A percentile compares a stretch with the other conserved stretches of the same genome.
Evolutionary conservation across 1,140 invertebrate species (phyloP).

Genomic region (Musca domestica): DNA sequence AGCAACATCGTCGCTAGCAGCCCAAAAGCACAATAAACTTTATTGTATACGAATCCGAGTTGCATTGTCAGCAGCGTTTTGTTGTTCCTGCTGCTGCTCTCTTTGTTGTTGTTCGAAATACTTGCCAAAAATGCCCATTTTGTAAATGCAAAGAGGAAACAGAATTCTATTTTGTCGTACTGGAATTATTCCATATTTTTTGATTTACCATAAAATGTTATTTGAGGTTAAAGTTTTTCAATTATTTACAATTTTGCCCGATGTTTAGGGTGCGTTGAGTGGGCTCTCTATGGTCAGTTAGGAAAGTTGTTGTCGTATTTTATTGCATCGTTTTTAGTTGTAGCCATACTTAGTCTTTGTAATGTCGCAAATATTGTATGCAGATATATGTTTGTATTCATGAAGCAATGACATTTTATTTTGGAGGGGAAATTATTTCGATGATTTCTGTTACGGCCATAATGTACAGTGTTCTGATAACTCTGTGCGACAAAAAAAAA

Average conservation of each 20-base stretch:
- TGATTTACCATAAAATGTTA: constrained; percentile 22
- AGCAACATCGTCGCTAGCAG: neutral
- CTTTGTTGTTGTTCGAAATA: constrained; percentile 4
- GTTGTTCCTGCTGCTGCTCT: too few species aligned
- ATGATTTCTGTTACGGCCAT: too few species aligned
- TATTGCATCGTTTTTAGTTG: neutral
- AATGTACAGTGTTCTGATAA: too few species aligned
- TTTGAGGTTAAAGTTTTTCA: constrained; percentile 20
- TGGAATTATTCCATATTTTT: constrained; percentile 1
- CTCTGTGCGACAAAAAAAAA: too few species aligned
- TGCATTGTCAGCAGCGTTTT: neutral
- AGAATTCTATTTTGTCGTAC: neutral
- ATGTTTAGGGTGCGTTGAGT: neutral
- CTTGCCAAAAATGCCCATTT: constrained; percentile 6
- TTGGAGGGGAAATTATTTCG: too few species aligned
- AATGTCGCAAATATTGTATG: too few species aligned
- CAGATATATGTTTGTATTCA: too few species aligned
- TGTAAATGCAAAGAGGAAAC: neutral
- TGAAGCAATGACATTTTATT: too few species aligned
- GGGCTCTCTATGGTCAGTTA: too few species aligned
- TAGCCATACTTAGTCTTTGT: too few species aligned
- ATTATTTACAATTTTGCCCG: constrained; percentile 15
- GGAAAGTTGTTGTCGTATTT: neutral
- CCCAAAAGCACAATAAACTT: neutral
- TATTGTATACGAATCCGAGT: too few species aligned